A percentile compares a stretch with the other conserved stretches of the same genome.
Conservation (phyloP, 2,113 vertebrate genomes). For the Corythaixoides concolor region DNA sequence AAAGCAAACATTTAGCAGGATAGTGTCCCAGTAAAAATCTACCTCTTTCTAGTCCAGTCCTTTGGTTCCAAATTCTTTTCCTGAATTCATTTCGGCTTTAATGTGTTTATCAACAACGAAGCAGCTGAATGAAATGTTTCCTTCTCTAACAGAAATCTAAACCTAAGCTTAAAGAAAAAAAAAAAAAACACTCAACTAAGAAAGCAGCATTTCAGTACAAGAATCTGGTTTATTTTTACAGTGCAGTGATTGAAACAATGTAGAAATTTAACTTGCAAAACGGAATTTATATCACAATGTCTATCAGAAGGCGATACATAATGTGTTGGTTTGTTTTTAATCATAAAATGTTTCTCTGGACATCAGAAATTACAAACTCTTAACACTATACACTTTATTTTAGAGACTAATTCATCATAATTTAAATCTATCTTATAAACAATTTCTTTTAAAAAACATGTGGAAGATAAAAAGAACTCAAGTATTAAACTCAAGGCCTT, state of each 20-base stretch:
- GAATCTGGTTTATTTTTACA: constrained; percentile 65
- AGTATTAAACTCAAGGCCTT: constrained; percentile 54
- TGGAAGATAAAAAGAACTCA: constrained; percentile 69
- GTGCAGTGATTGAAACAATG: constrained; percentile 37
- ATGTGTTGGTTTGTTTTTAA: background rate
- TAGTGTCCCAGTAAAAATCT: background rate
- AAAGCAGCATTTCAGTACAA: constrained; percentile 46
- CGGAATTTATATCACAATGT: constrained; percentile 45
- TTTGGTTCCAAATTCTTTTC: background rate
- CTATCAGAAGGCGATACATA: constrained; percentile 42
- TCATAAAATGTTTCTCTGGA: constrained; percentile 70
- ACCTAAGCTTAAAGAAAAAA: background rate
- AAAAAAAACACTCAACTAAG: background rate
- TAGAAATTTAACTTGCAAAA: constrained; percentile 65
- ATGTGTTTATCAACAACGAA: background rate
- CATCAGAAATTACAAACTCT: constrained; percentile 58
- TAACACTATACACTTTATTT: background rate
- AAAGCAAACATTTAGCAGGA: background rate
- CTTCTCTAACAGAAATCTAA: background rate
- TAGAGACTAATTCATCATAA: constrained; percentile 35
- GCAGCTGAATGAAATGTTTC: background rate
- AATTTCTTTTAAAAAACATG: constrained; percentile 42
- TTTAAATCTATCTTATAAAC: constrained; percentile 64
- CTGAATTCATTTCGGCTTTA: background rate
- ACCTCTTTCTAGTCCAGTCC: background rate